These are phyloP conservation scores for Sphaerophoria taeniata DNA, from an alignment of 2,888 invertebrate genomes.

Conservation along the genomic window DNA sequence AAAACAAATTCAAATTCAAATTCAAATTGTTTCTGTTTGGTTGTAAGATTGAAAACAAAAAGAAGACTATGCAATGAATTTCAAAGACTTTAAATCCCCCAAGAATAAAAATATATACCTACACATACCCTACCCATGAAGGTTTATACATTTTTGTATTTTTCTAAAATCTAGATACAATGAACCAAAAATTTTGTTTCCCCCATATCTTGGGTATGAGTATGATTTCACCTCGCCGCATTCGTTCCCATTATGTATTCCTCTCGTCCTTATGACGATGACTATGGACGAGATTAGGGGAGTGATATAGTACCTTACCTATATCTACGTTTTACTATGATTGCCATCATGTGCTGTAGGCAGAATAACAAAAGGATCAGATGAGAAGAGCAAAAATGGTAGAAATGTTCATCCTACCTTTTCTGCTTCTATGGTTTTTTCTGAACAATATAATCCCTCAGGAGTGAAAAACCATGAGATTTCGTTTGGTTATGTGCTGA, in stretches of 20 bases:
- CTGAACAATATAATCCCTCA: slow-evolving; percentile 45
- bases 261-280: too few relatives aligned
- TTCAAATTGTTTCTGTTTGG: slow-evolving; percentile 20
- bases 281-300: too few relatives aligned
- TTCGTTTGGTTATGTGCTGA: slow-evolving; percentile 2
- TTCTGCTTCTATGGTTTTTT: slow-evolving; percentile 11
- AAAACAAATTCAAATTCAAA: slow-evolving; percentile 36
- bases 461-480: slow-evolving; percentile 35
- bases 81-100: slow-evolving; percentile 48
- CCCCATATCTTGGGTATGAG: slow-evolving; percentile 20
- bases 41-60: background rate
- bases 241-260: background rate
- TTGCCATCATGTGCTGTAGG: slow-evolving; percentile 2
- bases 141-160: slow-evolving; percentile 19
- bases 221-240: slow-evolving; percentile 1
- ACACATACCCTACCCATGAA: background rate
- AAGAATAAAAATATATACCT: background rate
- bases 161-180: slow-evolving; percentile 65
- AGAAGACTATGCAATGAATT: slow-evolving; percentile 26
- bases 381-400: slow-evolving; percentile 51
- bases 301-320: too few relatives aligned
- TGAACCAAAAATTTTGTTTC: slow-evolving; percentile 62
- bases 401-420: slow-evolving; percentile 54
- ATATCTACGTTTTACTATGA: background rate
- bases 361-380: slow-evolving; percentile 52